Conservation (phyloP, 2,113 vertebrate species). For the Todiramphus saurophagus region DNA sequence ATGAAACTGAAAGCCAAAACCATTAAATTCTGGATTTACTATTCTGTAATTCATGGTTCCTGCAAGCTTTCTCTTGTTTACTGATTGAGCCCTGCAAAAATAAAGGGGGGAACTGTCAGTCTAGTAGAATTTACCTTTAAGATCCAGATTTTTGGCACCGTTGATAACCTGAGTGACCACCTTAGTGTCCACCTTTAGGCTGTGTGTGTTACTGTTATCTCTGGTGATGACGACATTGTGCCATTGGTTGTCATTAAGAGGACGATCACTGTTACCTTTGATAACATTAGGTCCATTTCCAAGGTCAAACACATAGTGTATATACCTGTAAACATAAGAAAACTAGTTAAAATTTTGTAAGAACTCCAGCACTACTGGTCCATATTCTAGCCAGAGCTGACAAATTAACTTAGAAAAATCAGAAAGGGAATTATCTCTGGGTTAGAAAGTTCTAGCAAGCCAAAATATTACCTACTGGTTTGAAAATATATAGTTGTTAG, state of each 20-base stretch:
- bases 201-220: conserved; percentile 97
- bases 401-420: background rate
- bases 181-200: conserved; percentile 92
- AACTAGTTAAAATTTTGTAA: background rate
- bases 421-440: background rate
- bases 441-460: background rate
- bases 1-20: background rate
- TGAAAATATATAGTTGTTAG: background rate
- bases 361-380: background rate
- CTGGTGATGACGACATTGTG: conserved; percentile 96
- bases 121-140: conserved; percentile 85
- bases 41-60: background rate
- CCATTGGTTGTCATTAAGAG: conserved; percentile 98
- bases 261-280: conserved; percentile 93
- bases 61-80: background rate
- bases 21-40: background rate
- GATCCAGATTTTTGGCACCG: conserved; percentile 96
- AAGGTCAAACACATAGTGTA: conserved; percentile 98
- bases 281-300: conserved; percentile 97
- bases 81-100: background rate
- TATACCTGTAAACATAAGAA: conserved; percentile 78
- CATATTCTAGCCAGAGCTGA: background rate
- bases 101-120: background rate
- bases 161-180: conserved; percentile 95
- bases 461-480: background rate